Evolutionary conservation across 1,140 invertebrate species (phyloP), one percentile per base, ranked within the genome.

Genomic region (Zelostemma sp.): DNA sequence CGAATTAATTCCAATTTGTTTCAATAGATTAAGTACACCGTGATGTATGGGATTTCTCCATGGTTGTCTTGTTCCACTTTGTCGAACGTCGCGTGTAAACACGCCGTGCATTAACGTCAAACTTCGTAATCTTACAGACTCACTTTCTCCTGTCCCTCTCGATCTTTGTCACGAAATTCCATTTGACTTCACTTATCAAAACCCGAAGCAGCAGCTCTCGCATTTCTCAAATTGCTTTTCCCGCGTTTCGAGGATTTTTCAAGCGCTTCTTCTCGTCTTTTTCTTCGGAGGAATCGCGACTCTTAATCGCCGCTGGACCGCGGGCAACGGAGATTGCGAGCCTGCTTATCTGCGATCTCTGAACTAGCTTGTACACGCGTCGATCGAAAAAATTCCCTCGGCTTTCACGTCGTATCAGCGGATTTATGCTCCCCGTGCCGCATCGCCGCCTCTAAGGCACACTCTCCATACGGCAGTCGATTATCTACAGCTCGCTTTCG

Each of bases 271-370:
- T n/a, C n/a, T n/a, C n/a, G n/a, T 51, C 19, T 38, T 41, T 46
- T 53, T 57, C 59, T 17, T 40, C 48, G 19, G 14, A 14, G 43
- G 51, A 57, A 54, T 54, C 17, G 50, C 47, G 56, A 58, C 50
- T 47, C 38, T 68, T 60, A 56, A 58, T 68, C 51, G 58, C 18
- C 60, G 55, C 57, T 51, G 53, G 51, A 62, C 64, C 58, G 47
- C 62, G 51, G 61, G 51, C 51, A 58, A 58, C 47, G 62, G 61
- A 53, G 72, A 74, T 72, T 62, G 68, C 61, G 51, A 66, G 64
- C 59, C 64, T 57, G 21, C 62, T 80, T 78, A 80, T 78, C 78
- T 74, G 54, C 17, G 68, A 79, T 80, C 78, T 75, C 73, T 74
- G 53, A 74, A 71, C 72, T 67, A 72, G 75, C 77, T 60, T 51